Conservation (phyloP, 2,113 vertebrate genomes). For the Microcebus ravelobensis region DNA sequence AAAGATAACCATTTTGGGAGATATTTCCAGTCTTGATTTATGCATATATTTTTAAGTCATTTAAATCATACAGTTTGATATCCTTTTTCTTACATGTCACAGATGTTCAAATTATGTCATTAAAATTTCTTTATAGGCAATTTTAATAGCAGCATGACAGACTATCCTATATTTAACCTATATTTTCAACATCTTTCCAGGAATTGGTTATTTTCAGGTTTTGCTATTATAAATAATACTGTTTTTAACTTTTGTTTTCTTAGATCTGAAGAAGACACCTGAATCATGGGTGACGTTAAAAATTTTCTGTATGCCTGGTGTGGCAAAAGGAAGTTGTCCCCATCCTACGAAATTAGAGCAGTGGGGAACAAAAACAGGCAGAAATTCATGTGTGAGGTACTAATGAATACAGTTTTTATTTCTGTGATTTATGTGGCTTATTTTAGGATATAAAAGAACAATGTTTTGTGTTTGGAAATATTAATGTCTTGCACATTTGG, state of each 20-base stretch:
- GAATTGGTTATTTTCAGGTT: neutral
- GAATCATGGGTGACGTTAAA: constrained; percentile 95
- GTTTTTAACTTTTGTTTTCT: constrained; percentile 50
- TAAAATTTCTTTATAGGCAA: neutral
- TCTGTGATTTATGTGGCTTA: neutral
- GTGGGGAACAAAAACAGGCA: constrained; percentile 94
- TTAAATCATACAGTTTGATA: neutral
- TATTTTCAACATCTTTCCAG: neutral
- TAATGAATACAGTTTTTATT: neutral
- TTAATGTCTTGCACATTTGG: neutral
- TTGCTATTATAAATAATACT: neutral
- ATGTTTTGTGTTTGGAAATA: constrained; percentile 25
- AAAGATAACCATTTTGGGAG: neutral
- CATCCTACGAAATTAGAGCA: constrained; percentile 93
- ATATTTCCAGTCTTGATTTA: neutral
- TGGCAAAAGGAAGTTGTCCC: constrained; percentile 93
- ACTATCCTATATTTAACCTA: neutral
- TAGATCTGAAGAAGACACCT: constrained; percentile 71
- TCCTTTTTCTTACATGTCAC: neutral
- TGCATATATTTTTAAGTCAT: neutral
- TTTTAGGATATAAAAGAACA: neutral
- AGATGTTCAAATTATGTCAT: neutral
- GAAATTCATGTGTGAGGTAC: constrained; percentile 96
- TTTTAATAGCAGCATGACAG: constrained; percentile 4
- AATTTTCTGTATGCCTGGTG: constrained; percentile 98